Conservation (phyloP, 2,113 vertebrate genomes). For the Misgurnus anguillicaudatus region DNA sequence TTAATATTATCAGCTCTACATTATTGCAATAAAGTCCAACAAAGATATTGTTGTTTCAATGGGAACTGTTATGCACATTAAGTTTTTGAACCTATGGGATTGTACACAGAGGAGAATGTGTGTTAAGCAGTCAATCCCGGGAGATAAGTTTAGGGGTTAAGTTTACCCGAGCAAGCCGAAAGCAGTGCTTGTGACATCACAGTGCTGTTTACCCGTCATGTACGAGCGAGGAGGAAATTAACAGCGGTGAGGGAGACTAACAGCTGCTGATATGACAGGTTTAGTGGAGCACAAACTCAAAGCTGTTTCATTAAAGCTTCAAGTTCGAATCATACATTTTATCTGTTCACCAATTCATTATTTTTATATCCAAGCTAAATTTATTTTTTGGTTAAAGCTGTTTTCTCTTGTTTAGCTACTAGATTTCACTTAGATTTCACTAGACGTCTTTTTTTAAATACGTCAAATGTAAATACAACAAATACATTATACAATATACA, state of each 20-base stretch:
- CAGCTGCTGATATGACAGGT: slow-evolving; percentile 49
- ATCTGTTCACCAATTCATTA: not conserved
- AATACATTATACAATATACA: too few species aligned
- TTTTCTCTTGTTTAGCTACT: not conserved
- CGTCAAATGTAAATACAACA: too few species aligned
- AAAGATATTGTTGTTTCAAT: not conserved
- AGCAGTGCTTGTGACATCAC: slow-evolving; percentile 4
- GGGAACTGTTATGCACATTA: not conserved
- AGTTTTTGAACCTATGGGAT: slow-evolving; percentile 17
- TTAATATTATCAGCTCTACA: not conserved
- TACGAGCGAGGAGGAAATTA: slow-evolving; percentile 9
- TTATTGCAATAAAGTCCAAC: not conserved
- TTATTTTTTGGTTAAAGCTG: not conserved
- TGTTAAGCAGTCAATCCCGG: slow-evolving; percentile 16
- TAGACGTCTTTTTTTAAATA: too few species aligned
- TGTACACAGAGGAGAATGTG: not conserved
- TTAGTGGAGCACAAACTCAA: slow-evolving; percentile 12
- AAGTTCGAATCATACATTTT: not conserved
- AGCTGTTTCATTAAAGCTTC: slow-evolving; percentile 4
- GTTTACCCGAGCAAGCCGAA: slow-evolving; percentile 1
- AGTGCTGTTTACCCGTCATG: not conserved
- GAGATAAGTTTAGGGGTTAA: slow-evolving; percentile 14
- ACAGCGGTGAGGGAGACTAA: not conserved
- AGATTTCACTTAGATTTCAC: not conserved
- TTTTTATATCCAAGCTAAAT: not conserved